These are phyloP conservation scores for Uria aalge DNA, from an alignment of 2,113 vertebrate genomes.

Conservation along the genomic window DNA sequence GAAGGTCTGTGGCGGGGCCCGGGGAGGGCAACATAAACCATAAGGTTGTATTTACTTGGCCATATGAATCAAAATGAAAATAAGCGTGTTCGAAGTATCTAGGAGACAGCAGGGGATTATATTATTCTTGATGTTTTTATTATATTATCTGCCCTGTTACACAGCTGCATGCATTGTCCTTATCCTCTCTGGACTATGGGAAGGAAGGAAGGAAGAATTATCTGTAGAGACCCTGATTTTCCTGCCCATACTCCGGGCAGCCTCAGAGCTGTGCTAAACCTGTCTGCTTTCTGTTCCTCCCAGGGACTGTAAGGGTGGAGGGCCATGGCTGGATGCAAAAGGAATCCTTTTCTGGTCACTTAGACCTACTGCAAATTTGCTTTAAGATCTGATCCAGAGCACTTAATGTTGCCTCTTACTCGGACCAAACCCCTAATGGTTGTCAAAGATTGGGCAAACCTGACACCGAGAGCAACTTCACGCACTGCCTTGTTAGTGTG, in stretches of 20 bases:
- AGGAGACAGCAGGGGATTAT: neutral
- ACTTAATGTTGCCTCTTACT: neutral
- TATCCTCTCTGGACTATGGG: neutral
- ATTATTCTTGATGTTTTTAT: neutral
- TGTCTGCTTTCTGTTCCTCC: accelerated
- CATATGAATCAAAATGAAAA: neutral
- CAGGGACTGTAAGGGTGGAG: neutral
- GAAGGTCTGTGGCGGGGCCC: neutral
- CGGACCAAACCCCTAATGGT: neutral
- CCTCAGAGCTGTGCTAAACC: neutral
- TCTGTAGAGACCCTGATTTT: neutral
- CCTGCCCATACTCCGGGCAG: neutral
- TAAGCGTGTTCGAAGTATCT: neutral
- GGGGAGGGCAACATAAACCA: neutral
- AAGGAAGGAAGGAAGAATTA: neutral
- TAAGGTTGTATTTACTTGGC: neutral
- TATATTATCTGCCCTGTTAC: neutral
- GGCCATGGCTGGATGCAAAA: neutral
- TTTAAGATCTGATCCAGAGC: neutral
- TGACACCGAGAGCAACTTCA: accelerated
- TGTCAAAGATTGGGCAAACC: neutral
- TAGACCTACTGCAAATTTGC: neutral
- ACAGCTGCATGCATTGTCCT: neutral
- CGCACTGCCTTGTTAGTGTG: accelerated
- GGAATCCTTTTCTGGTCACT: neutral